Evolutionary conservation across 2,113 vertebrate genomes (phyloP), one percentile per base, ranked within the genome.

Genomic region (Amblyornis subalaris): DNA sequence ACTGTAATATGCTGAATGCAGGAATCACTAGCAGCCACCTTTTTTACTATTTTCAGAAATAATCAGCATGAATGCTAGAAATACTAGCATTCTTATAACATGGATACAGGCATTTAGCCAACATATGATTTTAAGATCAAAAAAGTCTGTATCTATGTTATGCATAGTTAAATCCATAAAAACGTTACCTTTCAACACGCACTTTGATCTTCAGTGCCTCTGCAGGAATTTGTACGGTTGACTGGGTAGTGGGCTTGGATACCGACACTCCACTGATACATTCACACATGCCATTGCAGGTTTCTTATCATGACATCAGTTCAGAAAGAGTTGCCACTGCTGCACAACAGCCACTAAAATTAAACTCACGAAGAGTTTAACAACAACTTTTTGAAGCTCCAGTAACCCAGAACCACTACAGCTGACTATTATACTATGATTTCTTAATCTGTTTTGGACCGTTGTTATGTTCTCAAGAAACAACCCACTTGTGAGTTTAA

Each of bases 361-460:
- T 61, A 78, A 75, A 45, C 18, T 33, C 65, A 65, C 48, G 94
- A 58, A 85, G 75, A 65, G n/a, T 74, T 74, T 47, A 84, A 57
- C 17, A 51, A 64, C 72, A 51, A 36, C 50, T 84, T 90, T 48
- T 89, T 74, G 54, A 80, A 77, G 73, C 54, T 53, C 33, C 78
- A 29, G 72, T 62, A 28, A 70, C 66, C 22, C 50, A 81, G 67
- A 86, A 72, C 70, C 62, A 36, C 33, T 53, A 42, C 75, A 94
- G 74, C 66, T 86, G 88, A 89, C 65, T 60, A 44, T 80, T 82
- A 45, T 1, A 61, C 45, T 76, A 47, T 8, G 42, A 71, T 29
- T 81, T 75, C 79, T 88, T 93, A 76, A 89, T 80, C 72, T 77
- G 13, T 20, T 94, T 89, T 87, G 72, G 94, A 83, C 44, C 23